Evolutionary conservation across 2,797 vertebrate genomes (phyloP), one percentile per base, ranked within the genome.

Genomic region (Heteromormyrus szaboi): DNA sequence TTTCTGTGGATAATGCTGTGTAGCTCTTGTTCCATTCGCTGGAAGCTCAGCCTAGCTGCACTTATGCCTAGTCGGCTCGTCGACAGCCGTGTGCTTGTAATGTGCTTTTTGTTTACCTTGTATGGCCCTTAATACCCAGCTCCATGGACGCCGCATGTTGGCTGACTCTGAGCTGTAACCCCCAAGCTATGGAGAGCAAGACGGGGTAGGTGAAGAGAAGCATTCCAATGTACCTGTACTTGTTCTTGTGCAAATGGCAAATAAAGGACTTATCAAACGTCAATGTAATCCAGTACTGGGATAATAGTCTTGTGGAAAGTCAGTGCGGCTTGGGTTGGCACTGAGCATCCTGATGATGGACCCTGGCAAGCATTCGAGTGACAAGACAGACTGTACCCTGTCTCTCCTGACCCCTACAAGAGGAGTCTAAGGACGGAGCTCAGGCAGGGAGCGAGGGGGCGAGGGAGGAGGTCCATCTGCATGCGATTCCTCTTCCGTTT

Each of bases 341-440:
- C 62, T 19, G 22, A 2, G 46, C 14, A 76, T n/a, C 22, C 2
- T 51, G 65, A 8, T 50, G 22, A 72, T 53, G 9, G 65, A 68
- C 62, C 6, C 44, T 51, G 46, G 44, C 44, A 29, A 37, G 29
- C 12, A 19, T 33, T 14, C 2, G 46, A 44, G 46, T 12, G 65
- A 51, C 50, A 19, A 76, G 46, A 76, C 19, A 17, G 65, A 51
- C 87, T 33, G 88, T 25, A 17, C 14, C 72, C 51, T 53, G 59
- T 86, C 85, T 51, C 33, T 79, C 72, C 65, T 53, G 76, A 33
- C 54, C 22, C 29, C 89, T 65, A 37, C 37, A 4, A 65, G 86
- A 89, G 72, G 68, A 89, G 79, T 51, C 46, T 85, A 62, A 22
- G 19, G 89, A 68, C 33, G 5, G 22, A 17, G 51, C 53, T 25